Evolutionary conservation across 2,113 vertebrate species (phyloP), one percentile per base, ranked within the genome.

Genomic region (Lophura nycthemera): DNA sequence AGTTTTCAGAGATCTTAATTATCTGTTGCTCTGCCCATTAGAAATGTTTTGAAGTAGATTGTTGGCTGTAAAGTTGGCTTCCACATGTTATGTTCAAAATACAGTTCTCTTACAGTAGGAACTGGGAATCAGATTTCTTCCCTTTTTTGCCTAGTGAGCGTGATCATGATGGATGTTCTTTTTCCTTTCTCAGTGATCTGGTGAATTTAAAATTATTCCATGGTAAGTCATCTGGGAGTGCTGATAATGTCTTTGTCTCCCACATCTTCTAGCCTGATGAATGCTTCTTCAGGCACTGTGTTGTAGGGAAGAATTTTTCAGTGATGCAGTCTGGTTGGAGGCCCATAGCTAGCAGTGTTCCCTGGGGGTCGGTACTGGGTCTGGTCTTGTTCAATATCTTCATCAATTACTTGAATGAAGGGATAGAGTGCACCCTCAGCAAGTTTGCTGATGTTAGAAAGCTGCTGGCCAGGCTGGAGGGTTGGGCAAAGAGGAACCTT

Each of bases 251-350:
- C 13, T 86, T 77, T 72, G 22, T 64, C 86, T 74, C 14, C 8
- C 0, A 0, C 38, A 8, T 77, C 6, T 50, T 63, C 8, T 48
- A 25, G 47, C 7, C 40, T 64, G 21, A 21, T n/a, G 56, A 54
- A 13, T 66, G 69, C 4, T 34, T 67, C 83, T 19, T 8, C 42
- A 67, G 12, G 29, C 1, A 1, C 14, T 67, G 2, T 32, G 30
- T 77, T 4, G 64, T 67, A 50, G 57, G 52, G 42, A 77, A 34
- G n/a, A 10, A 57, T 32, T 57, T 18, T 10, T 54, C 52, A 29
- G 52, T 10, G 27, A 14, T 13, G 14, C 25, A 3, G 50, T 52
- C 50, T 27, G 25, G 50, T 30, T 56, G 54, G 54, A 56, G 29
- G 29, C 29, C 54, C 10, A 6, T 30, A 56, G 29, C 29, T 56